Base-by-base conservation (phyloP, 2,113 vertebrate species). In the Cheilinus undulatus region DNA sequence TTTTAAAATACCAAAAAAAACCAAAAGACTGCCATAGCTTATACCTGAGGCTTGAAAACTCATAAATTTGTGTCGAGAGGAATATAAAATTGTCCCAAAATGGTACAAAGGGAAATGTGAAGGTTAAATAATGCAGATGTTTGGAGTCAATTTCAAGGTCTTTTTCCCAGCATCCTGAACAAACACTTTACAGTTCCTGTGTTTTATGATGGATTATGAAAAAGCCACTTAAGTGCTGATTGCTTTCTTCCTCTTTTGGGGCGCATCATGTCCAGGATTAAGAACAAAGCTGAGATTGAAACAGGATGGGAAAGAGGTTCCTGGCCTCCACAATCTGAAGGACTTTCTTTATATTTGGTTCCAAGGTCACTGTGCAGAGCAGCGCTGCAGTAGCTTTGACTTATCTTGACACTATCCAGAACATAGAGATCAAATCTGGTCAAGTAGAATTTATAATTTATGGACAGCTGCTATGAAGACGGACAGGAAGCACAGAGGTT, bases 341-440 rank as follows among this genome's bases (percentile, higher is more conserved):
- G 64, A 56, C 42, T 48, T 77, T 73, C 65, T 23, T 27, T 23
- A 51, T n/a, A 23, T 54, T 53, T 54, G 45, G 36, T 48, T 30
- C 38, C 74, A 71, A 67, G 60, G 69, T 85, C 65, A 40, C 2
- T 23, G 60, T 69, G 73, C 42, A 30, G 66, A 20, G 72, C 40
- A 56, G 70, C 22, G 11, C 13, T 53, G 61, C 53, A 17, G 53
- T 26, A 42, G 32, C 40, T n/a, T 23, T 2, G 64, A 42, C 53
- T 42, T 36, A 27, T 42, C 26, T 42, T 4, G 17, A 38, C 17
- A 63, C 8, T n/a, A n/a, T 46, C 5, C 36, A 36, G 38, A 32
- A 24, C 60, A 32, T 27, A 23, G n/a, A 30, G 49, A 28, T 67
- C 40, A 40, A 22, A 45, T 36, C 65, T 24, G 62, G 61, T 66